Base-by-base conservation (phyloP, 2,113 vertebrate species). In the Sigmodon hispidus region DNA sequence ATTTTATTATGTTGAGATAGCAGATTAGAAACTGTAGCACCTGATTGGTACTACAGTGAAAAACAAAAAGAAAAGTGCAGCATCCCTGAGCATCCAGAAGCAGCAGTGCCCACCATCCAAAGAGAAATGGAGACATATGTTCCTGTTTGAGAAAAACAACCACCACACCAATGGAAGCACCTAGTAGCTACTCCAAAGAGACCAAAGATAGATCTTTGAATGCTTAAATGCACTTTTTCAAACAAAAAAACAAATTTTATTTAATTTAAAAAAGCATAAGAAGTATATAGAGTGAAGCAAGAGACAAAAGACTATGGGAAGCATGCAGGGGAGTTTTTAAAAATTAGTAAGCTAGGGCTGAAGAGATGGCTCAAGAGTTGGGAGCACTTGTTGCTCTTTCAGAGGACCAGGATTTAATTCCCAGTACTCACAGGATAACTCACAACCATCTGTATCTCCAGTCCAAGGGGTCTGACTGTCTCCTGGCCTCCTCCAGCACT, bases 1-100 rank as follows among this genome's bases (percentile, higher is more conserved):
- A 94, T 94, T 96, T 73, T 85, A 73, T 59, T n/a, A 76, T 45
- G 22, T 70, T 55, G 34, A 40, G 80, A 63, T 65, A 84, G 91
- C 81, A 81, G 19, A 45, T 31, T 92, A 86, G 57, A 61, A 85
- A 65, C 24, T 57, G 4, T 85, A 36, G 22, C 34, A 24, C 31
- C 16, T 1, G 34, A 77, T 0, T 83, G 50, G 7, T 63, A 7
- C 10, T 7, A 31, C 13, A 76, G 9, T 45, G 67, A 59, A 29
- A 87, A 89, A 40, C 50, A 75, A 90, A 77, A 55, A 15, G 7
- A 22, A 43, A 31, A 45, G 34, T 16, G n/a, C 69, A 26, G 21
- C 61, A 84, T 16, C 34, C 70, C 29, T n/a, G 50, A 5, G 24
- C 80, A 83, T 29, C 69, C 45, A 34, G 43, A 94, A 97, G 11